phyloP scores from a whole-genome alignment of 1,140 invertebrate genomes.

The Xylocopa sonorina region DNA sequence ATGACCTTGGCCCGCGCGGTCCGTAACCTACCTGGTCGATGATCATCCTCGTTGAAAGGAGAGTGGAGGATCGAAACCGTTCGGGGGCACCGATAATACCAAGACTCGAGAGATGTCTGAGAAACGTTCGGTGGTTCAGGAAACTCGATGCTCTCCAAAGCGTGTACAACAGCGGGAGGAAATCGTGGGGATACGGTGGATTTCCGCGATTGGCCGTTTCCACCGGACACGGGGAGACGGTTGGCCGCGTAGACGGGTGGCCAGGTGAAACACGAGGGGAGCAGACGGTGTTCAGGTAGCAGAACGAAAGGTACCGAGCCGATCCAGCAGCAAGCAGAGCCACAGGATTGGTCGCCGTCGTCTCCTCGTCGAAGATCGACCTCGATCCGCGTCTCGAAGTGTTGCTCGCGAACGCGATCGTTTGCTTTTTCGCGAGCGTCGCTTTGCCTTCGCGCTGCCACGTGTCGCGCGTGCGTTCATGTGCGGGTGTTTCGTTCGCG shows the following conservation, averaged over 20 bases:
- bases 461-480: neutral
- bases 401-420: neutral
- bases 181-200: conserved; percentile 44
- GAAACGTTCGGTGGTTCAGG: conserved; percentile 55
- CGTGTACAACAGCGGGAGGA: conserved; percentile 51
- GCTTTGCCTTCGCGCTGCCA: neutral
- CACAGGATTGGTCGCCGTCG: conserved; percentile 47
- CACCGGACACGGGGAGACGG: conserved; percentile 68
- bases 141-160: conserved; percentile 69
- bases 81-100: neutral
- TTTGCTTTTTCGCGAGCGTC: no score
- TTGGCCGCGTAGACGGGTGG: conserved; percentile 63
- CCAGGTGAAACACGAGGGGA: conserved; percentile 42
- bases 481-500: neutral
- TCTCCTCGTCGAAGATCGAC: conserved; percentile 45
- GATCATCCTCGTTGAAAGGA: conserved; percentile 46
- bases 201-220: conserved; percentile 73
- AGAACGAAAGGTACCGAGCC: conserved; percentile 45
- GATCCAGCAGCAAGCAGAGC: conserved; percentile 48
- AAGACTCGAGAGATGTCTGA: conserved; percentile 36
- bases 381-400: conserved; percentile 39
- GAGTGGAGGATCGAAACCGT: neutral
- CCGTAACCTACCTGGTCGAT: conserved; percentile 51
- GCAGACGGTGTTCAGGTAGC: conserved; percentile 41
- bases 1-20: neutral